phyloP scores from a whole-genome alignment of 2,888 invertebrate species.

The Latrodectus hesperus region DNA sequence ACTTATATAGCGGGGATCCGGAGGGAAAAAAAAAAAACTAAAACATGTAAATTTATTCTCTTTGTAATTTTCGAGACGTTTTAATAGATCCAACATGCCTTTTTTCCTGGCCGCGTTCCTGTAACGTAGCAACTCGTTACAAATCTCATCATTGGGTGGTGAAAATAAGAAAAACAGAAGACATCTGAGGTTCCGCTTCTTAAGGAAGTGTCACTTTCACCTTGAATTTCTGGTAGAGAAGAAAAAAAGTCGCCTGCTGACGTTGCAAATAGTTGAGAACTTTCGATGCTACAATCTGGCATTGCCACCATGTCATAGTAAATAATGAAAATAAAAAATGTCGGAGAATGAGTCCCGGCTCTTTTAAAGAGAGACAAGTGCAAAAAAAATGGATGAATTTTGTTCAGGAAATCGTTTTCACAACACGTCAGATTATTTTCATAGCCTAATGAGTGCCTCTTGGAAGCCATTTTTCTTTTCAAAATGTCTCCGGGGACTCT shows the following conservation, averaged over 20 bases:
- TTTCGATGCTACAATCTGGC: conserved; percentile 40
- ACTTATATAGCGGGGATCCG: too few species aligned
- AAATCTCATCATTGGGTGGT: conserved; percentile 41
- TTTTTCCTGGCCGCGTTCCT: neutral
- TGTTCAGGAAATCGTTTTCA: conserved; percentile 41
- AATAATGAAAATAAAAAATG: conserved; percentile 39
- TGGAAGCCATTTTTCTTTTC: conserved; percentile 10
- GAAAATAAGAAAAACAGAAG: conserved; percentile 3
- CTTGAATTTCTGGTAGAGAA: neutral
- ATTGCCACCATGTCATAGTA: conserved; percentile 43
- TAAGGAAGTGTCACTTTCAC: conserved; percentile 7
- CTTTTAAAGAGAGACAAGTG: conserved; percentile 20
- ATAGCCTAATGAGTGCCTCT: conserved; percentile 12
- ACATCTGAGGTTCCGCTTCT: conserved; percentile 10
- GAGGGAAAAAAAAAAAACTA: too few species aligned
- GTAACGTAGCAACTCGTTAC: conserved; percentile 40
- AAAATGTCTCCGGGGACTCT: too few species aligned
- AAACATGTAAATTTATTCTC: neutral
- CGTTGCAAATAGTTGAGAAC: conserved; percentile 44
- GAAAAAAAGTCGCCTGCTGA: conserved; percentile 51
- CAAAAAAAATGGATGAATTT: conserved; percentile 7
- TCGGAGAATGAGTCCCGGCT: neutral
- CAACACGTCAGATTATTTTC: conserved; percentile 38
- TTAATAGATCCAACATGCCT: neutral
- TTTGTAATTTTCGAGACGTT: neutral